A percentile compares a stretch with the other conserved stretches of the same genome.
phyloP scores from a whole-genome alignment of 2,888 invertebrate species.

The Oxyscelio sp. region DNA sequence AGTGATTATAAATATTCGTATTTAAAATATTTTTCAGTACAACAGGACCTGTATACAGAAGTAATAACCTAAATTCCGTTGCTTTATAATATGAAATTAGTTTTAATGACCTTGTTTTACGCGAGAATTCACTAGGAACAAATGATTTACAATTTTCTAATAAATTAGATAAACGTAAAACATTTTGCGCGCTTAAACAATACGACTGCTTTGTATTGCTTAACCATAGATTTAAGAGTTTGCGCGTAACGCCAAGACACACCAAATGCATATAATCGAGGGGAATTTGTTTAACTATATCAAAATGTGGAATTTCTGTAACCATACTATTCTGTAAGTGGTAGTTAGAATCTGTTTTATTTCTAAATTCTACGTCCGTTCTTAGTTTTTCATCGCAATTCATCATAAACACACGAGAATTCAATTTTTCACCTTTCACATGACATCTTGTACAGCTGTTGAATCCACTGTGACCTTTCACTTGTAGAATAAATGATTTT shows the following conservation, averaged over 20 bases:
- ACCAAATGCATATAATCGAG: neutral
- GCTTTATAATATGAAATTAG: no score
- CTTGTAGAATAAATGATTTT: constrained; percentile 42
- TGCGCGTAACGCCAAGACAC: neutral
- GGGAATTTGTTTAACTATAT: constrained; percentile 63
- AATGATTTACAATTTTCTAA: neutral
- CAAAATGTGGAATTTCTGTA: constrained; percentile 69
- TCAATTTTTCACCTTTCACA: constrained; percentile 61
- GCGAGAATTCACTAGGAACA: neutral
- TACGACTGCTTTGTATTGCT: neutral
- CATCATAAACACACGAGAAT: constrained; percentile 56
- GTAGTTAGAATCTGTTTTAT: constrained; percentile 64
- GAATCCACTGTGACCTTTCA: constrained; percentile 53
- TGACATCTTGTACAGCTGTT: constrained; percentile 72
- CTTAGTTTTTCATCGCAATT: constrained; percentile 6
- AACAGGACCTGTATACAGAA: no score
- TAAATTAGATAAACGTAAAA: neutral
- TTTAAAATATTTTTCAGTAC: no score
- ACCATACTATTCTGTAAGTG: constrained; percentile 69
- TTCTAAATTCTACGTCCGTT: constrained; percentile 27
- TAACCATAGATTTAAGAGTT: neutral
- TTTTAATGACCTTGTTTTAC: no score
- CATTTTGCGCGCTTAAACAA: neutral
- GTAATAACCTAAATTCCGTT: no score
- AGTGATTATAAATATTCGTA: no score